Percentiles rank a stretch among this genome's conserved stretches.
These are phyloP conservation scores for Ommatoiulus sabulosus DNA, from an alignment of 2,888 invertebrate genomes.

Conservation along the genomic window DNA sequence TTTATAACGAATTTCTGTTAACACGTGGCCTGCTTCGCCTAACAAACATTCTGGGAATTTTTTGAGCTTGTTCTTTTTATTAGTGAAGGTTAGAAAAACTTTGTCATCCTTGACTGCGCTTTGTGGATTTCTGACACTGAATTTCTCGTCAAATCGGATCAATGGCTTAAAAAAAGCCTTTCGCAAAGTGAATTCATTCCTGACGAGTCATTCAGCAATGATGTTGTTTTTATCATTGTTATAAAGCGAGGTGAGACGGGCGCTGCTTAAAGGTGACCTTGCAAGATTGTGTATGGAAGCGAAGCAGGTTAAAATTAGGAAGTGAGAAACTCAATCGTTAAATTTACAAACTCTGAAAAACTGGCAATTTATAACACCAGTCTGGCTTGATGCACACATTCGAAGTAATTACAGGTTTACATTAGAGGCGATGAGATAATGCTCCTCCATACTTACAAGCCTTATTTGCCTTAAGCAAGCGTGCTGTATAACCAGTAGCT, in stretches of 20 bases:
- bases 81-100: not conserved
- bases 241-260: conserved; percentile 25
- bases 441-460: no score
- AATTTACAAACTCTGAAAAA: not conserved
- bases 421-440: no score
- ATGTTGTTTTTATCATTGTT: conserved; percentile 1
- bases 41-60: not conserved
- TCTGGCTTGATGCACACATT: not conserved
- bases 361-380: not conserved
- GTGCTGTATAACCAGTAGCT: no score
- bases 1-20: not conserved
- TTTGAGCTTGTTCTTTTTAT: conserved; percentile 17
- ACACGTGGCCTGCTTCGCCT: not conserved
- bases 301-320: not conserved
- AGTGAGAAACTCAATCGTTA: not conserved
- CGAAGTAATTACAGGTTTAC: not conserved
- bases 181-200: not conserved
- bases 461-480: no score
- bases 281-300: not conserved
- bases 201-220: conserved; percentile 1
- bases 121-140: conserved; percentile 40
- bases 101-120: conserved; percentile 9
- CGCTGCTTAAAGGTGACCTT: conserved; percentile 24
- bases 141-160: conserved; percentile 8
- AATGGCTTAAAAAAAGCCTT: conserved; percentile 19